Conservation (phyloP, 2,113 vertebrate species). For the Aleadryas rufinucha region DNA sequence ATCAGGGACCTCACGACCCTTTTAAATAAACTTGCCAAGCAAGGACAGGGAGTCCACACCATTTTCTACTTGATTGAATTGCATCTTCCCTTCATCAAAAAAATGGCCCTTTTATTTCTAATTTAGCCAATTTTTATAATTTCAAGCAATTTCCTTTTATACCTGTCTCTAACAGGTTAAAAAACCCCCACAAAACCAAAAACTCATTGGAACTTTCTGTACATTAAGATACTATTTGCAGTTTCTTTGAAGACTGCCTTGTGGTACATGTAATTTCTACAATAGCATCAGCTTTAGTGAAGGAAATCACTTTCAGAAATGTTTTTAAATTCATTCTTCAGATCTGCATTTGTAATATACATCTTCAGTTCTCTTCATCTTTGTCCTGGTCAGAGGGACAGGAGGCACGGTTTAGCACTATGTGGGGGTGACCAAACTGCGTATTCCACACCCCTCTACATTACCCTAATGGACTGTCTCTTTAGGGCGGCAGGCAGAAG, state of each 20-base stretch:
- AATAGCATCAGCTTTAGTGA: neutral
- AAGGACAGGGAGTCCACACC: neutral
- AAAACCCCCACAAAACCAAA: neutral
- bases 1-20: neutral
- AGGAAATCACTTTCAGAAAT: neutral
- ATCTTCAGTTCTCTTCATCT: neutral
- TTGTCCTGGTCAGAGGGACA: neutral
- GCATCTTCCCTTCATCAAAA: neutral
- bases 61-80: neutral
- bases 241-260: neutral
- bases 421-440: neutral
- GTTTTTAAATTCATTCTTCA: neutral
- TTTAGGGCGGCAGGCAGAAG: neutral
- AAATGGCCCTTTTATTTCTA: neutral
- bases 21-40: neutral
- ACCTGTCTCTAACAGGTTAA: neutral
- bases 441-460: accelerated
- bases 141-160: neutral
- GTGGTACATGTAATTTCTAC: neutral
- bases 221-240: neutral
- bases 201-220: neutral
- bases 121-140: neutral
- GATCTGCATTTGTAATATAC: neutral
- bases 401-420: neutral
- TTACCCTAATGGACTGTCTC: neutral